Evolutionary conservation across 2,113 vertebrate species (phyloP), one percentile per base, ranked within the genome.

Genomic region (Larimichthys polyactis): DNA sequence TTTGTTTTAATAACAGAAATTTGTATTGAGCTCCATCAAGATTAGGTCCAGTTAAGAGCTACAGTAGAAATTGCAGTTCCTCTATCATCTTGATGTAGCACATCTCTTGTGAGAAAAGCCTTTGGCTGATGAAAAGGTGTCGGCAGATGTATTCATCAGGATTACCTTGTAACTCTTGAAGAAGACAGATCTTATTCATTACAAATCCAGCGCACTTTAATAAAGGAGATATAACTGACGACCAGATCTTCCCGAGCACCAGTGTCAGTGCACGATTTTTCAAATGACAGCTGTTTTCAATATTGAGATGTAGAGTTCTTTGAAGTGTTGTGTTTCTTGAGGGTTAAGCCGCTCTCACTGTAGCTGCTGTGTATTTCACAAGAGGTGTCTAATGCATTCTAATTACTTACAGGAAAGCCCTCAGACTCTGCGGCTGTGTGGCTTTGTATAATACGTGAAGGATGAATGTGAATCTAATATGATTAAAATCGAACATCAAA

Each of bases 161-260:
- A 78, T 87, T 66, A 73, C 73, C 77, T 64, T 24, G 36, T 71
- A 44, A 11, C 20, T 76, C 46, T 40, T 24, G 54, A 73, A 1
- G 17, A 63, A 40, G 67, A 32, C 52, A 75, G 57, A 67, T 62
- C 44, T 27, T 59, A 71, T 83, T 85, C 68, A 82, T 69, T 75
- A 59, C n/a, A 75, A 60, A 57, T 49, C 36, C 22, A 60, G 49
- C 10, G 3, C 52, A 54, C 36, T 78, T 71, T 65, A 64, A 68
- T 71, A 48, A 59, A 69, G 32, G 24, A 83, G 24, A 75, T 64
- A 82, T 69, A 4, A 72, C 52, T 16, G 51, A 74, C 65, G 11
- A 77, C 24, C 11, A n/a, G 66, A 54, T 79, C 43, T 70, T 69
- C 55, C 55, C 58, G 6, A 76, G 68, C 55, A 40, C 69, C 66